Evolutionary conservation across 2,113 vertebrate genomes (phyloP), one percentile per base, ranked within the genome.

Genomic region (Mus musculus): DNA sequence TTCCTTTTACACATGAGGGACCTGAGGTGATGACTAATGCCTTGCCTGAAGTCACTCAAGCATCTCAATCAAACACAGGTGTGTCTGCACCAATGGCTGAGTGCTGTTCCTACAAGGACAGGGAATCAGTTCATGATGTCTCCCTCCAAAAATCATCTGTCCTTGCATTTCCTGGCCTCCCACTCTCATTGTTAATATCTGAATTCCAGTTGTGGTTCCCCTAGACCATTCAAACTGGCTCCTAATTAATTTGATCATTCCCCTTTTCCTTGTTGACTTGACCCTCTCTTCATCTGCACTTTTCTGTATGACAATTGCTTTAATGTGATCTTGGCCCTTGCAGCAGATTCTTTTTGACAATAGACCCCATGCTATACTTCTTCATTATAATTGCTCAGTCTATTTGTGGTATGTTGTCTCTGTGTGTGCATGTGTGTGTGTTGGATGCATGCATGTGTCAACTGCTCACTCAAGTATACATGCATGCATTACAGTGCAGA

Each of bases 1-100:
- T 89, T 77, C 76, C 86, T 87, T 93, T 91, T 63, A 76, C 52
- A 54, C 89, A 67, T 61, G 56, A 84, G 36, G 46, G 85, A 84
- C 67, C 30, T 36, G 9, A 52, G 1, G 17, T 46, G 59, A 92
- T 42, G 72, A 69, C 28, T 42, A 42, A 30, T 11, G n/a, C 7
- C 10, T 76, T 67, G 36, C 54, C 52, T 91, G 20, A 89, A 59
- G 52, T 42, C 42, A 52, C 3, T 75, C 4, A 36, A n/a, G 11
- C 20, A 33, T 17, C 24, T 59, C 12, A 90, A 52, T 59, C 12
- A 90, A 52, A 26, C 26, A 3, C 16, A 80, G 2, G 28, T 69
- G 8, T 92, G 61, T 81, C 61, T 17, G 30, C 8, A 4, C 10
- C 36, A 33, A 30, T 36, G 33, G 71, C 5, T n/a, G 3, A 71